A percentile compares a stretch with the other conserved stretches of the same genome.
Evolutionary conservation across 2,888 invertebrate species (phyloP).

Genomic region (Drosophila dives): DNA sequence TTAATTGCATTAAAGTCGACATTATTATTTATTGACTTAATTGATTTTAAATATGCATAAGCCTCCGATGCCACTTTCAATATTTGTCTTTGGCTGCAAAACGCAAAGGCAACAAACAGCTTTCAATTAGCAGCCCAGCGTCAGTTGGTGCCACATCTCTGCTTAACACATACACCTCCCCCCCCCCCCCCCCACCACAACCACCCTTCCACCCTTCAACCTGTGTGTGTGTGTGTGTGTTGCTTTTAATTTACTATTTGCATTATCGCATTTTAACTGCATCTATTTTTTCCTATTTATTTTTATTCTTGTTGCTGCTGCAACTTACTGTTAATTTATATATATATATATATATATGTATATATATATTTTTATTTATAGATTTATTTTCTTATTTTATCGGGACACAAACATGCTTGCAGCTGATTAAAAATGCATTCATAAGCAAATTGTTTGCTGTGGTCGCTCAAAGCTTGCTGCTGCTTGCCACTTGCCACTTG

Average conservation of each 20-base stretch:
- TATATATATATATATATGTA: neutral
- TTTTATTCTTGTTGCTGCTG: constrained; percentile 7
- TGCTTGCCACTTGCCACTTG: neutral
- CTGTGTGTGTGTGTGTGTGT: constrained; percentile 11
- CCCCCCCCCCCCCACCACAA: neutral
- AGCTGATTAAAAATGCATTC: constrained; percentile 72
- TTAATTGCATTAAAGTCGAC: constrained; percentile 79
- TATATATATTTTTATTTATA: constrained; percentile 53
- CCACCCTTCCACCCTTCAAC: neutral
- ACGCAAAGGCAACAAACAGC: constrained; percentile 72
- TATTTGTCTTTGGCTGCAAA: constrained; percentile 79
- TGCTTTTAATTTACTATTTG: constrained; percentile 73
- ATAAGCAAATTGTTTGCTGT: constrained; percentile 41
- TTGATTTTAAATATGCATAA: constrained; percentile 84
- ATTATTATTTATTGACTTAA: constrained; percentile 82
- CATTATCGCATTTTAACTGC: constrained; percentile 64
- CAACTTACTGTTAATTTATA: neutral
- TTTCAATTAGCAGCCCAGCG: constrained; percentile 68
- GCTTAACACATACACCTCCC: neutral
- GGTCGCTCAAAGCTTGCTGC: constrained; percentile 2
- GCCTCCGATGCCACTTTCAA: constrained; percentile 68
- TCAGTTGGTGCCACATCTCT: constrained; percentile 4
- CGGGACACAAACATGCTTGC: constrained; percentile 16
- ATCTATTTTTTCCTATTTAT: neutral
- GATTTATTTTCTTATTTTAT: constrained; percentile 49